Conservation (phyloP, 2,888 invertebrate species). For the Drosophila mimica region DNA sequence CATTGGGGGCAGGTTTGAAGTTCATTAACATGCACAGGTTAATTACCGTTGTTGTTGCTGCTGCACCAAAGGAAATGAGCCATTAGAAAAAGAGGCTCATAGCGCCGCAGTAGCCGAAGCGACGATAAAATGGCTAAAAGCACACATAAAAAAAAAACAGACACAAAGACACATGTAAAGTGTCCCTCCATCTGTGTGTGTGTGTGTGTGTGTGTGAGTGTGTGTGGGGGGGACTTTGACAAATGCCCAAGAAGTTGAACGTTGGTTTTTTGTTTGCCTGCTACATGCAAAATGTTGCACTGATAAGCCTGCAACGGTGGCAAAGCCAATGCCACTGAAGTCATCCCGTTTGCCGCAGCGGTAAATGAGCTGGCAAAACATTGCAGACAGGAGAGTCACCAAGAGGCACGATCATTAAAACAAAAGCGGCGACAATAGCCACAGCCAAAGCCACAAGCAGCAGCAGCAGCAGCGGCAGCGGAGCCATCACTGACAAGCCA, state of each 20-base stretch:
- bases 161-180: conserved; percentile 79
- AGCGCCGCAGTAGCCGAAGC: conserved; percentile 78
- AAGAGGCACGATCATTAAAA: conserved; percentile 82
- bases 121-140: conserved; percentile 80
- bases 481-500: conserved; percentile 77
- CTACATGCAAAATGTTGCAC: conserved; percentile 81
- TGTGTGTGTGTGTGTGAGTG: conserved; percentile 23
- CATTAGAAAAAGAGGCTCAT: conserved; percentile 71
- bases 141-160: conserved; percentile 65
- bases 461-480: conserved; percentile 6
- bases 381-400: conserved; percentile 53
- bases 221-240: conserved; percentile 68
- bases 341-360: conserved; percentile 71
- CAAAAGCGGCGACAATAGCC: conserved; percentile 81
- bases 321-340: conserved; percentile 74
- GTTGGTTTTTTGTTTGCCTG: conserved; percentile 60
- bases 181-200: conserved; percentile 39
- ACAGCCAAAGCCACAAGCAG: conserved; percentile 12
- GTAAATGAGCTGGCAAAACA: conserved; percentile 61
- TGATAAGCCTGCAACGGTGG: conserved; percentile 74
- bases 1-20: conserved; percentile 73
- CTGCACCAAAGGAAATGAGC: conserved; percentile 80
- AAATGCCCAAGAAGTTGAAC: conserved; percentile 68
- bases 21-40: conserved; percentile 84
- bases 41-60: conserved; percentile 81